phyloP scores from a whole-genome alignment of 2,113 vertebrate genomes.

The Coreoperca whiteheadi region DNA sequence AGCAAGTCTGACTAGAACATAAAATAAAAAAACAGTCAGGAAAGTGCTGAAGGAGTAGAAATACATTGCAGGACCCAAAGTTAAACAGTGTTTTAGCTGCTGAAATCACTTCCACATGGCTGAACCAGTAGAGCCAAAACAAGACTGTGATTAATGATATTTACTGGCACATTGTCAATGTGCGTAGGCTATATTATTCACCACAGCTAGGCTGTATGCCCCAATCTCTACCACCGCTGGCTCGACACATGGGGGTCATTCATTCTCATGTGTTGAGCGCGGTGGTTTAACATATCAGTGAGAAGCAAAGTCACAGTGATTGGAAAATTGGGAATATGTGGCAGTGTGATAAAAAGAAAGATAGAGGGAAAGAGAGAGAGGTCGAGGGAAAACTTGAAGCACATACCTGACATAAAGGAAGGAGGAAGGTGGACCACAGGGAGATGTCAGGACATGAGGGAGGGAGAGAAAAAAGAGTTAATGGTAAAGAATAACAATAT shows the following conservation, averaged over 20 bases:
- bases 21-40: constrained; percentile 55
- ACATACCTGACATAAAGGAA: constrained; percentile 71
- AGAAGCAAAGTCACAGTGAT: constrained; percentile 29
- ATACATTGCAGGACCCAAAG: constrained; percentile 39
- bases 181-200: constrained; percentile 37
- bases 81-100: constrained; percentile 40
- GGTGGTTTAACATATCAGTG: constrained; percentile 41
- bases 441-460: constrained; percentile 25
- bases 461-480: constrained; percentile 40
- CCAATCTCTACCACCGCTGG: constrained; percentile 24
- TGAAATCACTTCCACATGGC: constrained; percentile 82
- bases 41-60: constrained; percentile 36
- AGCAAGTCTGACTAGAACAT: constrained; percentile 56
- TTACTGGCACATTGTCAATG: constrained; percentile 69
- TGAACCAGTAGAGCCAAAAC: constrained; percentile 62
- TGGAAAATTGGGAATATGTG: constrained; percentile 45
- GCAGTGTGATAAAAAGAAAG: constrained; percentile 20
- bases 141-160: constrained; percentile 72
- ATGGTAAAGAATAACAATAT: constrained; percentile 29
- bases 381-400: background rate
- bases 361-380: constrained; percentile 1
- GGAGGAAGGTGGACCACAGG: constrained; percentile 27
- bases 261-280: constrained; percentile 32
- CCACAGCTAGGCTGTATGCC: constrained; percentile 31
- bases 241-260: constrained; percentile 59